Base-by-base conservation (phyloP, 2,888 invertebrate genomes). In the Dasysyrphus tricinctus region DNA sequence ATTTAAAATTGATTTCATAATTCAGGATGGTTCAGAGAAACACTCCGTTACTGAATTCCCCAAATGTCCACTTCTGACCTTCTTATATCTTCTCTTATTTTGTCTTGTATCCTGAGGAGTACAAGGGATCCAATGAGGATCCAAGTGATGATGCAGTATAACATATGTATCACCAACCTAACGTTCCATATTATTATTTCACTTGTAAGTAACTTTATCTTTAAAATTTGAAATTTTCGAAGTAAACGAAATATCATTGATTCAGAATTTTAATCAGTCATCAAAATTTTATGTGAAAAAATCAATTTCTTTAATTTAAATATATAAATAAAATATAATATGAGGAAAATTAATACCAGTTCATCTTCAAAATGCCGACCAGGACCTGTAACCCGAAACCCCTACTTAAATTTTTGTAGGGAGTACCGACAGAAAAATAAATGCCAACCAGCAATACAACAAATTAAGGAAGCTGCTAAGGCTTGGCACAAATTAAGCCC, bases 371-470 rank as follows among this genome's bases (percentile, higher is more conserved):
- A 14, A 57, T 56, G 56, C 42, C 19, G 9, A 6, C 24, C 54
- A 1, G 65, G 75, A 1, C 75, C 56, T 0, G 12, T 44, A 5
- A 56, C 34, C 2, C 56, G 69, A 11, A 79, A 73, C 49, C 65
- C 79, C 3, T 79, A 67, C n/a, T 49, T 73, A 19, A 65, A 73
- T 57, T 79, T 79, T 16, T 39, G 29, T 3, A 29, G 65, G 6
- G 65, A 73, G 14, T 79, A 19, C 11, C 24, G 79, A 32, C 16
- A 39, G 32, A 79, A 57, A n/a, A 16, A 79, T 39, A 9, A n/a
- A 6, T 56, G 73, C 19, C 16, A 57, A 1, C 29, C 56, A 24
- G 14, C 39, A 0, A 11, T 32, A 6, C 37, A 57, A 19, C 12
- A 57, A 16, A 47, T 29, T 39, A 63, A n/a, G 16, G 37, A 19